These are phyloP conservation scores for Enteromius unitaeniatus DNA, from an alignment of 2,797 vertebrate genomes.

Conservation along the genomic window DNA sequence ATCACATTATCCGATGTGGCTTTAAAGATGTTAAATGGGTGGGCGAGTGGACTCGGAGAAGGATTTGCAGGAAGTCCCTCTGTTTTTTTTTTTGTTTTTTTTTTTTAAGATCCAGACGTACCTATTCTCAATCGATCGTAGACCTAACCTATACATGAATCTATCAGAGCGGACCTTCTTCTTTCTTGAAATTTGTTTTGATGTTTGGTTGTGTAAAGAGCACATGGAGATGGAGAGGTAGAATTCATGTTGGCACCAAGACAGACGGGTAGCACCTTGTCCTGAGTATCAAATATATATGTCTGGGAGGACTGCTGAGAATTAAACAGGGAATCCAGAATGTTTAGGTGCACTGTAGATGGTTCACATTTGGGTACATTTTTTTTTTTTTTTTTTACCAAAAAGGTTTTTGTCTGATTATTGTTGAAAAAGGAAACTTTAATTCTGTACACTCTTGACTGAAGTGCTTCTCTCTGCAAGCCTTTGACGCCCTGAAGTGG, in stretches of 20 bases:
- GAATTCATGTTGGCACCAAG: slow-evolving; percentile 60
- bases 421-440: slow-evolving; percentile 54
- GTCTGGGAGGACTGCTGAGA: slow-evolving; percentile 47
- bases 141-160: neutral
- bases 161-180: neutral
- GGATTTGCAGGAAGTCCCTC: neutral
- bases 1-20: neutral
- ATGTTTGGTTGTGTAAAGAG: slow-evolving; percentile 50
- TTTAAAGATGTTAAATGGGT: slow-evolving; percentile 45
- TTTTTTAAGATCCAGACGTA: neutral
- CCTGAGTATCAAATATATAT: slow-evolving; percentile 42
- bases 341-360: slow-evolving; percentile 60
- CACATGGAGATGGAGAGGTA: slow-evolving; percentile 42
- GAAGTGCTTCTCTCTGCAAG: slow-evolving; percentile 67
- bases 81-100: neutral
- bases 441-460: slow-evolving; percentile 70
- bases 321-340: slow-evolving; percentile 55
- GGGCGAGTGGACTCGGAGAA: slow-evolving; percentile 18
- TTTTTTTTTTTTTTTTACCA: slow-evolving; percentile 66
- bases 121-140: neutral
- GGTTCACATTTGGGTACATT: slow-evolving; percentile 79
- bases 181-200: slow-evolving; percentile 8
- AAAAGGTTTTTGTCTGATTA: slow-evolving; percentile 62
- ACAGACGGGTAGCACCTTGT: slow-evolving; percentile 61
- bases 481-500: slow-evolving; percentile 58